phyloP scores from a whole-genome alignment of 2,888 invertebrate species.

The Metacarcinus magister region DNA sequence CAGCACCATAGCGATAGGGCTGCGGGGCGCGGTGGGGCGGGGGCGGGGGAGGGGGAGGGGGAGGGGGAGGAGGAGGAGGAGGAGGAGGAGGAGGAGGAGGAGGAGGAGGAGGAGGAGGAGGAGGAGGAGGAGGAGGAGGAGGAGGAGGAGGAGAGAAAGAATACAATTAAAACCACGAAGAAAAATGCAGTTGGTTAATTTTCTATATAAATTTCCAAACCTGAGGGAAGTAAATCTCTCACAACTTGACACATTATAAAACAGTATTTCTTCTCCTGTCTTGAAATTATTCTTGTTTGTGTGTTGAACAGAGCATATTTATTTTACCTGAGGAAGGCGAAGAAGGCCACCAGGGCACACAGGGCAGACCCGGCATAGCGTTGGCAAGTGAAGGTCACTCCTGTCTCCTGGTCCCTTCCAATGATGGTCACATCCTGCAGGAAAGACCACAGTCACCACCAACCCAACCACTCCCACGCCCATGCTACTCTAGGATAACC shows the following conservation, averaged over 20 bases:
- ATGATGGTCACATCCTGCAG: conserved; percentile 84
- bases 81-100: no score
- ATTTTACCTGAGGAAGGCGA: conserved; percentile 89
- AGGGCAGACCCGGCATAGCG: conserved; percentile 93
- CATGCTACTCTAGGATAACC: no score
- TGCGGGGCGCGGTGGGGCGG: no score
- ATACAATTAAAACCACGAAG: background rate
- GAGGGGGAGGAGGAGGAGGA: no score
- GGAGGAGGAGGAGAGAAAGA: background rate
- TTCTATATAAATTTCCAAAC: background rate
- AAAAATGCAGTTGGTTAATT: background rate
- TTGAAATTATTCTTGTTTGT: background rate
- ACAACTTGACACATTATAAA: background rate
- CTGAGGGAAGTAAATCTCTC: background rate
- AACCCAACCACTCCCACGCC: no score
- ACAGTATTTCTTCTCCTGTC: background rate
- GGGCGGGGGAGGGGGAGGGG: no score
- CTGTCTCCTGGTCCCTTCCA: conserved; percentile 81
- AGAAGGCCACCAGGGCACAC: conserved; percentile 91
- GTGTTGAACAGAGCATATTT: conserved; percentile 32
- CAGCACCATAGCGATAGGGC: conserved; percentile 97
- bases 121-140: no score
- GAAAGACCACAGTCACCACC: background rate
- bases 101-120: no score
- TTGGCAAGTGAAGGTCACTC: conserved; percentile 87